Conservation (phyloP, 1,140 invertebrate species). For the Diorhabda elongata region DNA sequence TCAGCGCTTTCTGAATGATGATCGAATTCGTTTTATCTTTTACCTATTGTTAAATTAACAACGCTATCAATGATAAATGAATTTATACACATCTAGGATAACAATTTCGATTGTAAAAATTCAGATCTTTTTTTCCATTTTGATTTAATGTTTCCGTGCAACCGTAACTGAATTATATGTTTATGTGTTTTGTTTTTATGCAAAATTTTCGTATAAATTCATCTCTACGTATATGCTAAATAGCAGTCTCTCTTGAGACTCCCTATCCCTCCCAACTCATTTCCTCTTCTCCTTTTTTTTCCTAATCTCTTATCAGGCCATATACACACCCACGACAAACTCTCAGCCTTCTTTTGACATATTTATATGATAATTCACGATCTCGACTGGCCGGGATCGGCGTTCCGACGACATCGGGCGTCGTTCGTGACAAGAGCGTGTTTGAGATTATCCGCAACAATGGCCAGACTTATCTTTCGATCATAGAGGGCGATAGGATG, state of each 20-base stretch:
- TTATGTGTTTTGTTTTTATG: too few relatives aligned
- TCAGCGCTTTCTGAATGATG: too few relatives aligned
- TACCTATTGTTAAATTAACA: too few relatives aligned
- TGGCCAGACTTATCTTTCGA: conserved; percentile 15
- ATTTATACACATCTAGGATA: too few relatives aligned
- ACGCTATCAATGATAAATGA: too few relatives aligned
- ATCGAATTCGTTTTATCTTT: too few relatives aligned
- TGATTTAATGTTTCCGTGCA: too few relatives aligned
- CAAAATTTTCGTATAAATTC: too few relatives aligned
- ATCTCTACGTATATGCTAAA: too few relatives aligned
- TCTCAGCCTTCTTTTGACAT: conserved; percentile 10
- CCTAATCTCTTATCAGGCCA: conserved; percentile 1
- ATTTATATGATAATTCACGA: conserved; percentile 19
- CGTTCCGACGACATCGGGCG: neutral
- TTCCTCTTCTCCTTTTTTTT: conserved; percentile 2
- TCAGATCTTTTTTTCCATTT: too few relatives aligned
- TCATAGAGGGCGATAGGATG: conserved; percentile 10
- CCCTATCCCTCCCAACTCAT: neutral
- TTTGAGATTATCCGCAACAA: conserved; percentile 20
- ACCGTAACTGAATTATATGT: too few relatives aligned
- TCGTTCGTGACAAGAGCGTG: conserved; percentile 14
- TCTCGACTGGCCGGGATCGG: neutral
- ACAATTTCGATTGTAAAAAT: too few relatives aligned
- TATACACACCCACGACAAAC: conserved; percentile 8
- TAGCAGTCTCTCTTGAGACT: neutral